phyloP scores from a whole-genome alignment of 2,888 invertebrate genomes.

The Tenodera sinensis region DNA sequence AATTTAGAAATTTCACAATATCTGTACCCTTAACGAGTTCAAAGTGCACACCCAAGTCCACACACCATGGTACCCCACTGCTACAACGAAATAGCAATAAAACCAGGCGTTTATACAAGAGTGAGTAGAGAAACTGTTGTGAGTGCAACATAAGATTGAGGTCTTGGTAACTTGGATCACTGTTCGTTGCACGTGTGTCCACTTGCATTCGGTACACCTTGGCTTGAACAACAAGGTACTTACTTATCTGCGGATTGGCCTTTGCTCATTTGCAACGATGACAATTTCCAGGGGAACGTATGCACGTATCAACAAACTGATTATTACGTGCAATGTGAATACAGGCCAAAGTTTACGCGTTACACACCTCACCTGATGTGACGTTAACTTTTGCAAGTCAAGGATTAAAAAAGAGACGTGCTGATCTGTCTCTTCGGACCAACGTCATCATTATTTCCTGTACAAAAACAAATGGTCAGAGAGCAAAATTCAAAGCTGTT shows the following conservation, averaged over 20 bases:
- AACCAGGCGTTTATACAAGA: too few species aligned
- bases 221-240: too few species aligned
- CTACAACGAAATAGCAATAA: too few species aligned
- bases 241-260: not conserved
- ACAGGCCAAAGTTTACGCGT: not conserved
- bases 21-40: too few species aligned
- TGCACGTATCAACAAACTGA: not conserved
- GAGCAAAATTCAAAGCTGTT: not conserved
- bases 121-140: too few species aligned
- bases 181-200: too few species aligned
- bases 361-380: not conserved
- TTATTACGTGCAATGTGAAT: not conserved
- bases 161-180: too few species aligned
- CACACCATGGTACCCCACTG: too few species aligned
- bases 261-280: not conserved
- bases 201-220: too few species aligned
- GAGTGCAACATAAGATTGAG: too few species aligned
- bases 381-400: not conserved
- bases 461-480: not conserved
- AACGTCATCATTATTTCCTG: not conserved
- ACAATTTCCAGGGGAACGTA: not conserved
- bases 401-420: not conserved
- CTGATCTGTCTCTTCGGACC: not conserved
- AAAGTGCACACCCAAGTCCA: too few species aligned
- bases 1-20: too few species aligned